These are phyloP conservation scores for Cryptocephalus moraei DNA, from an alignment of 2,888 invertebrate genomes.

Conservation along the genomic window DNA sequence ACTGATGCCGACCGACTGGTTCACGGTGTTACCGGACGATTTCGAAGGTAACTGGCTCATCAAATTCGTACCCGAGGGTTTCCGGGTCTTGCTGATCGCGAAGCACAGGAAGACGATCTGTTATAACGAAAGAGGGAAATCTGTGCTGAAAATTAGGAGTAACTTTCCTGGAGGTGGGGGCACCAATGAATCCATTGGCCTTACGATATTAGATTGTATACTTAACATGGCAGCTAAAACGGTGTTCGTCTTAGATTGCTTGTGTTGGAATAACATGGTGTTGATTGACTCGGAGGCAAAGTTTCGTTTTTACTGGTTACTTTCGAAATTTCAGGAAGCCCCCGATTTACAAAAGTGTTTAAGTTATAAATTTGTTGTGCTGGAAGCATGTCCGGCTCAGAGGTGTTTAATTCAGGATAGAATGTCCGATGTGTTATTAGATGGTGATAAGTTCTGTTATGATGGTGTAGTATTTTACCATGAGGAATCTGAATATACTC, in stretches of 20 bases:
- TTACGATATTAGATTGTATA: conserved; percentile 77
- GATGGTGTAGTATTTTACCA: conserved; percentile 93
- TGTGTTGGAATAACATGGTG: conserved; percentile 68
- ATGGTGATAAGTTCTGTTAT: conserved; percentile 42
- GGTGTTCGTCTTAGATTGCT: conserved; percentile 72
- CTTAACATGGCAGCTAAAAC: conserved; percentile 49
- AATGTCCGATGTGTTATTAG: conserved; percentile 33
- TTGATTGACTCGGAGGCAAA: conserved; percentile 66
- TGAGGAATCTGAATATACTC: conserved; percentile 62
- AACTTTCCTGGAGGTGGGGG: conserved; percentile 62
- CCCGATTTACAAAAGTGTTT: conserved; percentile 35
- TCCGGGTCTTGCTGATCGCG: conserved; percentile 72
- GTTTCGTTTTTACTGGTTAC: conserved; percentile 78
- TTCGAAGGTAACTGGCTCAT: conserved; percentile 61
- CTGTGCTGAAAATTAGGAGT: conserved; percentile 43
- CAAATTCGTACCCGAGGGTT: conserved; percentile 75
- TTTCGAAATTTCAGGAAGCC: conserved; percentile 60
- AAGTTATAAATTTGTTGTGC: conserved; percentile 40
- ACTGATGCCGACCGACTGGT: conserved; percentile 90
- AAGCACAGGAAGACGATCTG: conserved; percentile 31
- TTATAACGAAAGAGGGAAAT: conserved; percentile 13
- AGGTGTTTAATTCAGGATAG: conserved; percentile 38
- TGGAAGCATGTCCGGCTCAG: conserved; percentile 43
- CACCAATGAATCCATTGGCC: conserved; percentile 32
- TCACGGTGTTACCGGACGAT: conserved; percentile 74